A percentile compares a stretch with the other conserved stretches of the same genome.
phyloP scores from a whole-genome alignment of 2,113 vertebrate genomes.

The Aegotheles bennettii region DNA sequence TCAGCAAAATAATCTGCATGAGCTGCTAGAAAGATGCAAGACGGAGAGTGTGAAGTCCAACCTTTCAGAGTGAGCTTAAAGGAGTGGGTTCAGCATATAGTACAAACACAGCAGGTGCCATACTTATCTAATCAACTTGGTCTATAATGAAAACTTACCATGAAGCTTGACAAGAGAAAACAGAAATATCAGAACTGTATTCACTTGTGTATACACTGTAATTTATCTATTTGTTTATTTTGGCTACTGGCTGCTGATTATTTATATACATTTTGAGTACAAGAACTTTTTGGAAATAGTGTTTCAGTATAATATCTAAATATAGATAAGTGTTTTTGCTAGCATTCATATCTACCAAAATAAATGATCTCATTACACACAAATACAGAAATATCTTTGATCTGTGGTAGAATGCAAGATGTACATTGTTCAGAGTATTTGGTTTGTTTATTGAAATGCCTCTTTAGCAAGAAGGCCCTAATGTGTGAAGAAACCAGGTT shows the following conservation, averaged over 20 bases:
- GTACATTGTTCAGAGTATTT: background rate
- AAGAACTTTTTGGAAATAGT: background rate
- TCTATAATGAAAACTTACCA: background rate
- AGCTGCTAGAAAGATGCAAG: background rate
- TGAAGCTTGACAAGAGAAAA: background rate
- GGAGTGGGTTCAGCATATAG: background rate
- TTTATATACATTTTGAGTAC: background rate
- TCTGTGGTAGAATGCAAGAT: background rate
- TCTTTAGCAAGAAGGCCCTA: background rate
- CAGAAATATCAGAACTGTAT: background rate
- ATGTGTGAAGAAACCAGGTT: background rate
- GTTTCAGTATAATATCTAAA: background rate
- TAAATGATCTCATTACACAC: background rate
- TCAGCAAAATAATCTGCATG: background rate
- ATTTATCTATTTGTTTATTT: constrained; percentile 10
- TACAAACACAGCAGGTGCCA: background rate
- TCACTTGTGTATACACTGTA: background rate
- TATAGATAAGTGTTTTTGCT: background rate
- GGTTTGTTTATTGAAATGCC: background rate
- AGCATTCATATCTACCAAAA: background rate
- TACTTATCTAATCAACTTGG: background rate
- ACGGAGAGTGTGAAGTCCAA: background rate
- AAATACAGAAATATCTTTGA: background rate
- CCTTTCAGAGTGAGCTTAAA: background rate
- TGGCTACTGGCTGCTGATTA: background rate